A percentile compares a stretch with the other conserved stretches of the same genome.
These are phyloP conservation scores for Scaptomyza montana DNA, from an alignment of 1,140 invertebrate genomes.

Conservation along the genomic window DNA sequence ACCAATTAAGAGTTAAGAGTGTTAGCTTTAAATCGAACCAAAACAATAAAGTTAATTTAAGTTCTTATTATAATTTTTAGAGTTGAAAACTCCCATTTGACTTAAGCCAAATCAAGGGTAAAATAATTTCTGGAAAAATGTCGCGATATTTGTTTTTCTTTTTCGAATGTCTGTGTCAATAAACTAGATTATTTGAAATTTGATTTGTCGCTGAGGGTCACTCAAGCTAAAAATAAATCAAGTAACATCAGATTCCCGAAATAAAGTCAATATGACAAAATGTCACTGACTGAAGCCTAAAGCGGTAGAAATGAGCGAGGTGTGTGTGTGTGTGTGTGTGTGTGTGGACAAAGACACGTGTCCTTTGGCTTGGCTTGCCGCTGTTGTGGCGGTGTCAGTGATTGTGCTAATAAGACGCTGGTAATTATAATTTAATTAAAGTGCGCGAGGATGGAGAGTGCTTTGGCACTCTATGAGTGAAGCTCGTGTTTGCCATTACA, in stretches of 20 bases:
- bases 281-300: slow-evolving; percentile 2
- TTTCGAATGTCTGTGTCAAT: not conserved
- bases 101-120: too few species aligned
- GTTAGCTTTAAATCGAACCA: too few species aligned
- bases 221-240: slow-evolving; percentile 12
- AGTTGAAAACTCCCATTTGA: too few species aligned
- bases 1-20: too few species aligned
- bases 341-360: slow-evolving; percentile 18
- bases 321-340: not conserved
- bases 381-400: slow-evolving; percentile 47
- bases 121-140: too few species aligned
- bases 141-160: not conserved
- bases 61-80: too few species aligned
- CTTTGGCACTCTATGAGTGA: not conserved
- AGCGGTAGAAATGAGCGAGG: not conserved
- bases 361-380: slow-evolving; percentile 24
- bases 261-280: slow-evolving; percentile 20
- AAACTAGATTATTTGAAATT: too few species aligned
- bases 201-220: not conserved
- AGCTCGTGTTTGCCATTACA: slow-evolving; percentile 72
- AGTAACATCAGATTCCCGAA: not conserved
- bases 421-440: slow-evolving; percentile 81
- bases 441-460: not conserved
- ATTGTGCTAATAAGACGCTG: slow-evolving; percentile 71
- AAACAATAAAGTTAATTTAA: too few species aligned